Percentiles rank a stretch among this genome's conserved stretches.
phyloP scores from a whole-genome alignment of 2,113 vertebrate species.

The Hemiscyllium ocellatum region DNA sequence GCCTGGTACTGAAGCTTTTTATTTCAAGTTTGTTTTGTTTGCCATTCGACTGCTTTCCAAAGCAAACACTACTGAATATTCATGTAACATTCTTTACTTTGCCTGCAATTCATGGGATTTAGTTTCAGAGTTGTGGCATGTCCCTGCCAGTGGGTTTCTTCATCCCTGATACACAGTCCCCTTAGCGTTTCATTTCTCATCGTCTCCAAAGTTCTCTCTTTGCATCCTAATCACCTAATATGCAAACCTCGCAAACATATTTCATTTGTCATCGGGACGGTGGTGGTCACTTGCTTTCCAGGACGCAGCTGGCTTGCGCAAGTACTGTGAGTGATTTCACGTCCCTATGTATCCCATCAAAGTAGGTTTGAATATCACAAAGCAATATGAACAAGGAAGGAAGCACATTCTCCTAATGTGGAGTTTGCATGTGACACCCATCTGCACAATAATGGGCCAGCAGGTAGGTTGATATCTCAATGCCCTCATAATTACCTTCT shows the following conservation, averaged over 20 bases:
- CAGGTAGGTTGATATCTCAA: background rate
- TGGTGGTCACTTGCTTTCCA: background rate
- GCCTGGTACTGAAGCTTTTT: background rate
- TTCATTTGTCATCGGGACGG: background rate
- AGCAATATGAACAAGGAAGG: background rate
- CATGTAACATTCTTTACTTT: background rate
- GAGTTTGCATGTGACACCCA: background rate
- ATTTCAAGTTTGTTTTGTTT: background rate
- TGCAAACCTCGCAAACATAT: background rate
- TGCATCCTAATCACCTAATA: too few species aligned
- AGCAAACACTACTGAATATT: background rate
- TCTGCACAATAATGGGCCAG: background rate
- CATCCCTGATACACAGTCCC: background rate
- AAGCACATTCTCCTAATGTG: background rate
- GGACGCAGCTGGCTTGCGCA: background rate
- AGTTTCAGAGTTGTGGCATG: background rate
- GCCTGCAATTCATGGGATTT: background rate
- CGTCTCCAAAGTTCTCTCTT: too few species aligned
- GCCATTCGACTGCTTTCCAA: background rate
- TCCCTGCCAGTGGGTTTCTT: background rate
- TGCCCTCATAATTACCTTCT: background rate
- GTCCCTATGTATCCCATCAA: too few species aligned
- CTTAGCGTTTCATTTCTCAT: too few species aligned
- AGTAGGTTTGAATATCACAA: background rate
- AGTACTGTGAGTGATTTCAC: background rate